phyloP scores from a whole-genome alignment of 2,888 invertebrate species.

The Dynastes hyllus region DNA sequence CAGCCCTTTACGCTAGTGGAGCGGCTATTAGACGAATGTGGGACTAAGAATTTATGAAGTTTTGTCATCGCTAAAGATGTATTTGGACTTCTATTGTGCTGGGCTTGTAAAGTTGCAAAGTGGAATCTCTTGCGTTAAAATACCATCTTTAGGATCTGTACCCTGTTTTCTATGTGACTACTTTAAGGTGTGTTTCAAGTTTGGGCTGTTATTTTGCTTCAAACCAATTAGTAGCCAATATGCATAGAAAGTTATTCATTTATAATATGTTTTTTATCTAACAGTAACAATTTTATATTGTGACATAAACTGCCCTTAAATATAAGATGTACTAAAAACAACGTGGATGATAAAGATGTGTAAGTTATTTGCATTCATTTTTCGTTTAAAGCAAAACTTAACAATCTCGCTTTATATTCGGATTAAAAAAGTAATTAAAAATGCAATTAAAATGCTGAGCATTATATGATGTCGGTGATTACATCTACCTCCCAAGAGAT shows the following conservation, averaged over 20 bases:
- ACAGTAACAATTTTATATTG: not conserved
- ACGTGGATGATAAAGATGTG: not conserved
- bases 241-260: no score
- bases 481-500: not conserved
- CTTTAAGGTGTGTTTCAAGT: no score
- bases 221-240: no score
- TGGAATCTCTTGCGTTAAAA: no score
- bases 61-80: no score
- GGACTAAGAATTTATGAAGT: no score
- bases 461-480: not conserved
- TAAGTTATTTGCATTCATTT: not conserved
- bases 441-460: not conserved
- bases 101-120: no score
- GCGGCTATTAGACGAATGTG: no score
- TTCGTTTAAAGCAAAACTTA: not conserved
- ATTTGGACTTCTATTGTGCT: no score
- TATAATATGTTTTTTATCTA: not conserved
- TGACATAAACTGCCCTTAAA: not conserved
- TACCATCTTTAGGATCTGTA: no score
- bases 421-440: slow-evolving; percentile 14
- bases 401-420: not conserved
- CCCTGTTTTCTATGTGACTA: no score
- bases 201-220: not conserved
- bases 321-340: not conserved
- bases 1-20: no score